Conservation (phyloP, 2,888 invertebrate species). For the Panorpa germanica region DNA sequence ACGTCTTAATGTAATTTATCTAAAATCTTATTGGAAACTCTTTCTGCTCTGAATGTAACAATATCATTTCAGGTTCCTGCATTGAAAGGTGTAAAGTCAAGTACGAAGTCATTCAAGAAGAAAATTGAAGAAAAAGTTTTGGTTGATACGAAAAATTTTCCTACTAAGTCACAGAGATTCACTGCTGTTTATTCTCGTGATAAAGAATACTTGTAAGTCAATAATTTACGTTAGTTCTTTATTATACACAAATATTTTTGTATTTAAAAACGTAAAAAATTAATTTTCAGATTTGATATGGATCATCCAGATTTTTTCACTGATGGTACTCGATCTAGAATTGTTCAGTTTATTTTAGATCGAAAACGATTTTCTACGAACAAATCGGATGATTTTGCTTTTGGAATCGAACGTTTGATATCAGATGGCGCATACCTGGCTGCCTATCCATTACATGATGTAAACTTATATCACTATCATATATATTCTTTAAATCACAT, state of each 20-base stretch:
- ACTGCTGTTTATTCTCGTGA: conserved; percentile 81
- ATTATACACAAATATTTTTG: conserved; percentile 10
- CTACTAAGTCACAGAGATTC: conserved; percentile 57
- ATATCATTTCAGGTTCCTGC: conserved; percentile 33
- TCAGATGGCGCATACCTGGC: conserved; percentile 55
- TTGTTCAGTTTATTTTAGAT: conserved; percentile 83
- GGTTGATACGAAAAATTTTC: conserved; percentile 53
- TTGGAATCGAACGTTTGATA: conserved; percentile 62
- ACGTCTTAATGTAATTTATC: no score
- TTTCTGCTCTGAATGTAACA: no score
- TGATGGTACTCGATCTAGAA: conserved; percentile 65
- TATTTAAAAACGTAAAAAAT: conserved; percentile 31
- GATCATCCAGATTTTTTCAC: conserved; percentile 69
- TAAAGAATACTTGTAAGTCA: conserved; percentile 79
- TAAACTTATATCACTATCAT: conserved; percentile 24
- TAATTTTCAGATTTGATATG: conserved; percentile 54
- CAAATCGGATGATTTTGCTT: conserved; percentile 49
- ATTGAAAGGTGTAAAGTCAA: conserved; percentile 37
- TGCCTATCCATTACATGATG: conserved; percentile 79
- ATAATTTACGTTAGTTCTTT: conserved; percentile 8
- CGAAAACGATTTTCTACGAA: conserved; percentile 60
- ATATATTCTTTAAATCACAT: not conserved
- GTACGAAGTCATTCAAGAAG: conserved; percentile 20
- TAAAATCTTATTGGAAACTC: no score
- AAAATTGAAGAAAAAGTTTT: conserved; percentile 25